Conservation (phyloP, 2,797 vertebrate species). For the Falco berigora region DNA sequence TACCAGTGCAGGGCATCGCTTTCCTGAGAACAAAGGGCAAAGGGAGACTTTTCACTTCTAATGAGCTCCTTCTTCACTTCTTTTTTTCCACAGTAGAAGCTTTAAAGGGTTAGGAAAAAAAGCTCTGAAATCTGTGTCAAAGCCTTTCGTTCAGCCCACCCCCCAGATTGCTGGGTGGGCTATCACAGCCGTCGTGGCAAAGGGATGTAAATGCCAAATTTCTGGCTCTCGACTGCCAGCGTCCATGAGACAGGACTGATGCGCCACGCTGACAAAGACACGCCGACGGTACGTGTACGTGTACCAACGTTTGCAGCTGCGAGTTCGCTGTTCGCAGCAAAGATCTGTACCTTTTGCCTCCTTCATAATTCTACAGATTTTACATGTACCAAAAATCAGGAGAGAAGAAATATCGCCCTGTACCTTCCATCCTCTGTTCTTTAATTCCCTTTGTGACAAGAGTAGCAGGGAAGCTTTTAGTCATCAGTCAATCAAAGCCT, state of each 20-base stretch:
- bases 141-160: not conserved
- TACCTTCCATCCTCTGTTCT: not conserved
- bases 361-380: not conserved
- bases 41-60: not conserved
- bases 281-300: fast-evolving
- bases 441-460: not conserved
- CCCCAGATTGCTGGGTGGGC: not conserved
- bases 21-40: not conserved
- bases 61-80: not conserved
- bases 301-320: not conserved
- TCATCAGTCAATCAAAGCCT: not conserved
- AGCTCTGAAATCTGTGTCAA: conserved; percentile 10
- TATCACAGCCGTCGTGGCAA: not conserved
- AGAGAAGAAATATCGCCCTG: not conserved
- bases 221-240: not conserved
- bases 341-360: not conserved
- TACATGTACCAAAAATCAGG: not conserved
- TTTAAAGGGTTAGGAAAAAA: not conserved
- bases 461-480: not conserved
- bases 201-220: not conserved
- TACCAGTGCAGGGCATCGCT: not conserved
- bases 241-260: not conserved
- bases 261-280: not conserved
- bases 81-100: not conserved
- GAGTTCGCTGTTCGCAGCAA: not conserved